phyloP scores from a whole-genome alignment of 2,888 invertebrate genomes.

The Lysandra bellargus region DNA sequence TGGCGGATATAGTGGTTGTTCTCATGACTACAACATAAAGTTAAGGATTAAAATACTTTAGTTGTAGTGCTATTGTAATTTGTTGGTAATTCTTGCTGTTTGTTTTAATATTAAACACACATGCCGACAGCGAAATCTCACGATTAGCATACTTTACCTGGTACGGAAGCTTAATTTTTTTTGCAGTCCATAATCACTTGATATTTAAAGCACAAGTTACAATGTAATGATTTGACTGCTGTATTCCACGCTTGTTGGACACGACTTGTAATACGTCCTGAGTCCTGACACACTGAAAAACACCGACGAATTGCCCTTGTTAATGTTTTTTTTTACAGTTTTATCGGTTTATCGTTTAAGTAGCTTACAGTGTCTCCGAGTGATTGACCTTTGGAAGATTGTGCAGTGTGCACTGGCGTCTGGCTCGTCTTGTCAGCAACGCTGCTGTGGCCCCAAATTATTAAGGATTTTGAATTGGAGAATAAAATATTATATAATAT shows the following conservation, averaged over 20 bases:
- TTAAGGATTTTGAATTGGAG: too few species aligned
- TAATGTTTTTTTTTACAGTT: neutral
- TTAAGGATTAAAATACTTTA: neutral
- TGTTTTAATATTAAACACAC: too few species aligned
- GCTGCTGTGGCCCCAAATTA: too few species aligned
- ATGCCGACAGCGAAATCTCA: too few species aligned
- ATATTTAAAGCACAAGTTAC: neutral
- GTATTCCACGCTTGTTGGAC: neutral
- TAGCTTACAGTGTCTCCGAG: neutral
- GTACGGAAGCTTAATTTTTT: too few species aligned
- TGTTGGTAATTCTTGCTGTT: too few species aligned
- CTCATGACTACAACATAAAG: neutral
- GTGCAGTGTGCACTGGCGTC: neutral
- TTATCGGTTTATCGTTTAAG: neutral
- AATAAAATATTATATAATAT: too few species aligned
- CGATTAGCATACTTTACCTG: too few species aligned
- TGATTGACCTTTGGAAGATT: neutral
- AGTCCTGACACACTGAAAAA: neutral
- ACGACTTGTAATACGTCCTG: neutral
- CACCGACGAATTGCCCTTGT: conserved; percentile 1
- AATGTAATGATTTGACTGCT: neutral
- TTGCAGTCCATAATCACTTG: neutral
- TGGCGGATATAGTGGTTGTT: neutral
- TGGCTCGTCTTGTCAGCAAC: too few species aligned
- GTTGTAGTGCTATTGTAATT: too few species aligned